Evolutionary conservation across 2,888 invertebrate genomes (phyloP), one percentile per base, ranked within the genome.

Genomic region (Ectropis crepuscularia): DNA sequence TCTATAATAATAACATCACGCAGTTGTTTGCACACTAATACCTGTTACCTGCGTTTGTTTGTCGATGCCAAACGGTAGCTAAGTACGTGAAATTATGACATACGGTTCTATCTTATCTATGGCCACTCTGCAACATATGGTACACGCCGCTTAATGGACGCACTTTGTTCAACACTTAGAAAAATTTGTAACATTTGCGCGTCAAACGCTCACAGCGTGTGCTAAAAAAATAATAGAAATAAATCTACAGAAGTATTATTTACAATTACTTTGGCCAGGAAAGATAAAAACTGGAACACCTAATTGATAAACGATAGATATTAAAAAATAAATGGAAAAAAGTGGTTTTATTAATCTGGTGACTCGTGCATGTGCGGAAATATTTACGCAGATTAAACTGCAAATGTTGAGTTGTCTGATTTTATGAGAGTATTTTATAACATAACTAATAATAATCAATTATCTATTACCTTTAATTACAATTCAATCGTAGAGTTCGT

Each of bases 21-120:
- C 69, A 66, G 72, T 70, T 91, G 87, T 92, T 91, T 92, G 88
- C 81, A 65, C 71, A 65, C 79, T 91, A 90, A 92, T 90, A 89
- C 89, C 79, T 76, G 76, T 85, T 79, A 86, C 85, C 86, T 84
- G 77, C 76, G 76, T 85, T 79, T 89, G 89, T 87, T 82, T 74
- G 81, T 84, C 80, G 81, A 89, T 85, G 86, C 86, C 87, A 87
- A 90, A 92, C 92, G 89, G 92, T 92, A 91, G 92, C 89, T 80
- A 8, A 43, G 41, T 51, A 79, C 82, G 41, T 71, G 81, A 79
- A 84, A 86, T 85, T 86, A 88, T 88, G 90, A 92, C 92, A 92
- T 90, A 90, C 87, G 90, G 90, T 81, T 89, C 86, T 92, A 92
- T 92, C 92, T 92, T 92, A 92, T 92, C 92, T 86, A 73, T 84